Evolutionary conservation across 1,140 invertebrate species (phyloP).

Genomic region (Uloborus diversus): DNA sequence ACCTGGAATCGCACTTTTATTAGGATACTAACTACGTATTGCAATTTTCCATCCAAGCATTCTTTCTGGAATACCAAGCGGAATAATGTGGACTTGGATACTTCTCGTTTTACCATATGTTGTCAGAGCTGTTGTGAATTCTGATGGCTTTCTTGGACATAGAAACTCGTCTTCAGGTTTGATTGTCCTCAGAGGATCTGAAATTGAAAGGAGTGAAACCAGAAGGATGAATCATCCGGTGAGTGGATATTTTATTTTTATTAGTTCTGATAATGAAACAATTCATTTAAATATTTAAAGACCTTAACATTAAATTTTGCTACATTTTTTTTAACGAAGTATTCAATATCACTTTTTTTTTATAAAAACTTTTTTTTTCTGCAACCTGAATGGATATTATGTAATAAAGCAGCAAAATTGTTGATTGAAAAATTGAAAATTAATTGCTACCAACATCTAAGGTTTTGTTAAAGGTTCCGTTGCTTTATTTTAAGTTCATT

Average conservation of each 20-base stretch:
- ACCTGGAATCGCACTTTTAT: too few relatives aligned
- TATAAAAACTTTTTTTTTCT: background rate
- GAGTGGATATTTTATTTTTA: background rate
- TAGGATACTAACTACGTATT: too few relatives aligned
- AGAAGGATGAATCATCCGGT: slow-evolving; percentile 19
- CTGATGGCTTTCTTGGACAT: background rate
- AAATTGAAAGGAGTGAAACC: slow-evolving; percentile 32
- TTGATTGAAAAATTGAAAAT: background rate
- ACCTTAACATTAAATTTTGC: background rate
- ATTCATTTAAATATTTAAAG: background rate
- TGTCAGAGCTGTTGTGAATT: slow-evolving; percentile 8
- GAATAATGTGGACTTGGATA: too few relatives aligned
- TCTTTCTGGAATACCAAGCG: too few relatives aligned
- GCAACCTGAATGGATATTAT: background rate
- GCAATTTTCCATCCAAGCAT: too few relatives aligned
- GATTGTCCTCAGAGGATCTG: slow-evolving; percentile 5
- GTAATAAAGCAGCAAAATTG: background rate
- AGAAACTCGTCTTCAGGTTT: background rate
- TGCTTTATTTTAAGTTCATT: too few relatives aligned
- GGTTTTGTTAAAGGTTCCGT: too few relatives aligned
- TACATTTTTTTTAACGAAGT: background rate
- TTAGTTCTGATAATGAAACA: background rate
- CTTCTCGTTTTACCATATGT: too few relatives aligned
- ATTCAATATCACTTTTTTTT: background rate
- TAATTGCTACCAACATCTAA: too few relatives aligned